A percentile compares a stretch with the other conserved stretches of the same genome.
phyloP scores from a whole-genome alignment of 1,140 invertebrate species.

The Hermatobates lingyangjiaoensis region DNA sequence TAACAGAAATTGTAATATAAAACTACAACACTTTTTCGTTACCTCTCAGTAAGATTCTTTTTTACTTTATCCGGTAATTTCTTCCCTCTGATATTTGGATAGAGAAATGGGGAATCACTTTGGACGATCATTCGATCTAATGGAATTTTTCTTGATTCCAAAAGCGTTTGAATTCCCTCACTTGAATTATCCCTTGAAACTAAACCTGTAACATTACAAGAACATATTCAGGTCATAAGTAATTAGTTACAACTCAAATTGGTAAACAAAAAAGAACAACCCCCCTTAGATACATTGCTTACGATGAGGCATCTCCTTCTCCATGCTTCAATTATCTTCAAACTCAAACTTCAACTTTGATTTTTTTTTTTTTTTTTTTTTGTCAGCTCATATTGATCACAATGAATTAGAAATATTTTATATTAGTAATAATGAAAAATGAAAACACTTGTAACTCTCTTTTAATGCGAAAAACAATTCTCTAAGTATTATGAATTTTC shows the following conservation, averaged over 20 bases:
- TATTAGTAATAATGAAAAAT: no score
- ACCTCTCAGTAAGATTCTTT: constrained; percentile 68
- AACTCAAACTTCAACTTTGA: no score
- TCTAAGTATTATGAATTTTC: no score
- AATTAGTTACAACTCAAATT: background rate
- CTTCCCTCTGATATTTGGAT: constrained; percentile 81
- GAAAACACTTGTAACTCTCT: no score
- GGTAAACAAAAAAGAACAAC: no score
- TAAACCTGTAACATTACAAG: constrained; percentile 53
- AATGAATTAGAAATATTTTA: no score
- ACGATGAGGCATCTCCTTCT: no score
- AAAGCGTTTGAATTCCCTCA: constrained; percentile 61
- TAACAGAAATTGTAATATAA: background rate
- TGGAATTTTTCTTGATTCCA: constrained; percentile 61
- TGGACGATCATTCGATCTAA: constrained; percentile 71
- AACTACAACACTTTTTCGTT: constrained; percentile 12
- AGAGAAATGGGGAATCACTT: constrained; percentile 90
- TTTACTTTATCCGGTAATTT: constrained; percentile 75
- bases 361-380: no score
- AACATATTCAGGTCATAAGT: constrained; percentile 1
- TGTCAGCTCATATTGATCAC: no score
- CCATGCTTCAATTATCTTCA: no score
- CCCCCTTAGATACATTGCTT: no score
- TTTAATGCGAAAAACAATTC: no score
- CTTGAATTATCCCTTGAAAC: constrained; percentile 89